These are phyloP conservation scores for Silurus glanis DNA, from an alignment of 2,113 vertebrate species.

Conservation along the genomic window DNA sequence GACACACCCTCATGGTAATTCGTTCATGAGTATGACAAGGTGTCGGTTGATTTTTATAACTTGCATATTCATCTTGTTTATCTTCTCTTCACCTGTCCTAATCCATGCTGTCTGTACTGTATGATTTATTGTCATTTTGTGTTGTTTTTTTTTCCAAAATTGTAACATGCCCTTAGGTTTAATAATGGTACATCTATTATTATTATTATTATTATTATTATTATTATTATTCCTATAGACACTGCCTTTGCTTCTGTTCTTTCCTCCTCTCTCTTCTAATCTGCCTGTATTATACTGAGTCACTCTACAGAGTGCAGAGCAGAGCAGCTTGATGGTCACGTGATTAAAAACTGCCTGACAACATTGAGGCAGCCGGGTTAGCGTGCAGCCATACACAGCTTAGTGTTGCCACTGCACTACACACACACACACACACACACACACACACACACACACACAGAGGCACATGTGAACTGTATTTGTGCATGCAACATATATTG, in stretches of 20 bases:
- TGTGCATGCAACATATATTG: background rate
- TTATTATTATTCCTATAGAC: background rate
- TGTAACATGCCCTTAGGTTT: background rate
- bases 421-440: constrained; percentile 26
- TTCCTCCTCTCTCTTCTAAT: constrained; percentile 15
- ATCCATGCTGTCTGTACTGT: background rate
- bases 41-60: background rate
- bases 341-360: constrained; percentile 80
- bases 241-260: background rate
- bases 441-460: constrained; percentile 10
- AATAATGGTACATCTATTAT: background rate
- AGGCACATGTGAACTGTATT: background rate
- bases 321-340: constrained; percentile 69
- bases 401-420: constrained; percentile 27
- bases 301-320: constrained; percentile 63
- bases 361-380: constrained; percentile 68
- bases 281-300: constrained; percentile 69
- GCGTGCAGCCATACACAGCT: constrained; percentile 40
- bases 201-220: background rate
- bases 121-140: background rate
- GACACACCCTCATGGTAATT: constrained; percentile 11
- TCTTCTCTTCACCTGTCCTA: background rate
- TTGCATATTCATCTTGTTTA: background rate
- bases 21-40: background rate
- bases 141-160: background rate